Evolutionary conservation across 1,140 invertebrate genomes (phyloP).

Genomic region (Zaprionus vittiger): DNA sequence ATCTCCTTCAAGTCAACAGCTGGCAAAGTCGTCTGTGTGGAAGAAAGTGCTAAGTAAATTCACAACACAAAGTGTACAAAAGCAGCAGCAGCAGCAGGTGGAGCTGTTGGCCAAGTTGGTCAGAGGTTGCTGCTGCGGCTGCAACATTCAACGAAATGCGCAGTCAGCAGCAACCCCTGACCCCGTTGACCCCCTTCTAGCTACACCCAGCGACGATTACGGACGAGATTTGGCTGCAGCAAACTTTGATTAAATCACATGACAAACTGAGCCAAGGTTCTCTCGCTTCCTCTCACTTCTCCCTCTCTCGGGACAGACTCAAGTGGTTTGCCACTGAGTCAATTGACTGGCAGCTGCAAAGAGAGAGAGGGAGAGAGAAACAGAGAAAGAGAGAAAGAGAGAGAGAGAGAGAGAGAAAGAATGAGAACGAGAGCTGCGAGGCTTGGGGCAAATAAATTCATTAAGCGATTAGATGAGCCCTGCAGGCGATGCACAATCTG

Average conservation of each 20-base stretch:
- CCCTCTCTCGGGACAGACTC: constrained; percentile 27
- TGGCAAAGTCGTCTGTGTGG: constrained; percentile 45
- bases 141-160: constrained; percentile 45
- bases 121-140: constrained; percentile 43
- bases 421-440: constrained; percentile 4
- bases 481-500: constrained; percentile 46
- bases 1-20: constrained; percentile 36
- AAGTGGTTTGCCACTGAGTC: constrained; percentile 68
- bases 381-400: neutral
- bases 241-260: constrained; percentile 80
- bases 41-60: constrained; percentile 80
- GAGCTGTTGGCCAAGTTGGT: constrained; percentile 18
- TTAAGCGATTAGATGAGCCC: constrained; percentile 68
- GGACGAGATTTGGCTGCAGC: constrained; percentile 63
- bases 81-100: constrained; percentile 9
- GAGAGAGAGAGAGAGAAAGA: neutral
- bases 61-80: constrained; percentile 68
- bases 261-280: constrained; percentile 49
- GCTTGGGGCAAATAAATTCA: constrained; percentile 70
- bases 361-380: no score
- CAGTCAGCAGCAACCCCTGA: constrained; percentile 25
- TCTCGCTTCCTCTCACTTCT: neutral
- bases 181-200: neutral
- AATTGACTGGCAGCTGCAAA: constrained; percentile 26
- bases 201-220: constrained; percentile 38